Percentiles rank a stretch among this genome's conserved stretches.
Conservation (phyloP, 2,888 invertebrate species). For the Oxyteleia sp. region DNA sequence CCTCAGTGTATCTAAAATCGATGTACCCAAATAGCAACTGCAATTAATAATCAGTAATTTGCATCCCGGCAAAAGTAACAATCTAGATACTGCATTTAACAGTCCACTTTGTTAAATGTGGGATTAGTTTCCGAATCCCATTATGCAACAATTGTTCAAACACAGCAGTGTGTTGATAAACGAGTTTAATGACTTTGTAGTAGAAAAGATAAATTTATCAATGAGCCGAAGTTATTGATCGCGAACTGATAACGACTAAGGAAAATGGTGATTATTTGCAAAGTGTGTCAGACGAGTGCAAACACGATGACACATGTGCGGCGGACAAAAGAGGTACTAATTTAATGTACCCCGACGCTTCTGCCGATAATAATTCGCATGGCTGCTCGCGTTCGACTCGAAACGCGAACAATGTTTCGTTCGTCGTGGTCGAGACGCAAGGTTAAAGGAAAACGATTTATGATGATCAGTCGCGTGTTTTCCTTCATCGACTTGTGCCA, state of each 20-base stretch:
- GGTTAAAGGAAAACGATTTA: constrained; percentile 16
- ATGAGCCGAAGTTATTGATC: constrained; percentile 45
- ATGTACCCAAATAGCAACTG: no score
- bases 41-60: no score
- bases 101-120: no score
- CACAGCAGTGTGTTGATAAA: constrained; percentile 6
- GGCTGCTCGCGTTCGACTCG: constrained; percentile 19
- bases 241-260: constrained; percentile 26
- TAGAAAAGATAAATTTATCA: constrained; percentile 25
- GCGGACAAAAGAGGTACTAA: constrained; percentile 48
- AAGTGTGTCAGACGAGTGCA: constrained; percentile 61
- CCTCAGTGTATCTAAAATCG: no score
- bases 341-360: constrained; percentile 42
- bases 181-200: constrained; percentile 6
- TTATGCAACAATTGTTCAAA: no score
- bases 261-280: constrained; percentile 42
- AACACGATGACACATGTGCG: constrained; percentile 47
- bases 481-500: neutral
- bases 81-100: no score
- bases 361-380: constrained; percentile 49
- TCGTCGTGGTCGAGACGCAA: constrained; percentile 3
- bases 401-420: constrained; percentile 21
- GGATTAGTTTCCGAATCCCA: no score
- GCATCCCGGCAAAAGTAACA: no score
- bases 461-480: constrained; percentile 6